phyloP scores from a whole-genome alignment of 2,888 invertebrate species.

The Eretmocerus hayati region DNA sequence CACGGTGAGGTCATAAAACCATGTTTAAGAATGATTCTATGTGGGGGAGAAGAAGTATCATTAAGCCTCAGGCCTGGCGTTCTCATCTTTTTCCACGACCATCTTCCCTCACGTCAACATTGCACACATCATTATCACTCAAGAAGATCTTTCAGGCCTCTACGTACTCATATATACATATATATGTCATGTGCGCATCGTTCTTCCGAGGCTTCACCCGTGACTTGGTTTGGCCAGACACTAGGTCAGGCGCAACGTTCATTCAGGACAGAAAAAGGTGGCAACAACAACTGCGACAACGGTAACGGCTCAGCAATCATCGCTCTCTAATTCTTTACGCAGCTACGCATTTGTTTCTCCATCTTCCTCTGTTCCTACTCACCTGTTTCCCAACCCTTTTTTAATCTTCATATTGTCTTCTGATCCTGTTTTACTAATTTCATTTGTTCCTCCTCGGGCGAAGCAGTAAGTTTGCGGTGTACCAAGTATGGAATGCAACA shows the following conservation, averaged over 20 bases:
- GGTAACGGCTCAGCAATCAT: conserved; percentile 38
- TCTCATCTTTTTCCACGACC: conserved; percentile 5
- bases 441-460: too few relatives aligned
- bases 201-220: neutral
- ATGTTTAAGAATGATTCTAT: conserved; percentile 14
- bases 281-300: conserved; percentile 10
- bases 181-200: neutral
- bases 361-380: neutral
- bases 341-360: neutral
- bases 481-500: too few relatives aligned
- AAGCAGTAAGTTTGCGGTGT: too few relatives aligned
- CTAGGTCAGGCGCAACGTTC: too few relatives aligned
- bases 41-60: conserved; percentile 14
- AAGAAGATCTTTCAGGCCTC: conserved; percentile 12
- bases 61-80: conserved; percentile 11
- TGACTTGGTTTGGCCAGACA: too few relatives aligned
- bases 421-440: too few relatives aligned
- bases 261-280: neutral
- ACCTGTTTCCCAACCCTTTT: too few relatives aligned
- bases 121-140: conserved; percentile 18
- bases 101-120: neutral
- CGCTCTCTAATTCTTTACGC: conserved; percentile 22
- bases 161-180: neutral
- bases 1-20: neutral
- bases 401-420: too few relatives aligned